A percentile compares a stretch with the other conserved stretches of the same genome.
Evolutionary conservation across 2,888 invertebrate species (phyloP).

Genomic region (Carpatolechia fugitivella): DNA sequence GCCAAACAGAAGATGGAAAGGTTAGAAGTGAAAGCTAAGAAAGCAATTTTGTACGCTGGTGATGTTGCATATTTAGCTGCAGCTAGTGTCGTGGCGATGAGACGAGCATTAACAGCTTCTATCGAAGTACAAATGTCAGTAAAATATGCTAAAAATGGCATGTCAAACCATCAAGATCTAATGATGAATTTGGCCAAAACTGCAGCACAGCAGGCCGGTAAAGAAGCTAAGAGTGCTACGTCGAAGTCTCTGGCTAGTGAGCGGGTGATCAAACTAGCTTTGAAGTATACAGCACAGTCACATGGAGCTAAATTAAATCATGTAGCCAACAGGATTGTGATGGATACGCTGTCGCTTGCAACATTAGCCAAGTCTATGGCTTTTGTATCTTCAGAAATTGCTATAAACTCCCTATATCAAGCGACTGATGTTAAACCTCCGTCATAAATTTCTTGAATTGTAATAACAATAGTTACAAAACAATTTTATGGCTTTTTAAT

Average conservation of each 20-base stretch:
- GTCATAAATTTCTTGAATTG: slow-evolving; percentile 34
- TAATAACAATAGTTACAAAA: too few species aligned
- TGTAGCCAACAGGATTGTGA: slow-evolving; percentile 68
- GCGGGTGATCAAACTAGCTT: slow-evolving; percentile 62
- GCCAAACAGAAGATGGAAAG: slow-evolving; percentile 59
- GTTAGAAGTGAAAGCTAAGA: slow-evolving; percentile 67
- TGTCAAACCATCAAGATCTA: slow-evolving; percentile 69
- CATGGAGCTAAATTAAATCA: slow-evolving; percentile 67
- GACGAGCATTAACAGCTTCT: slow-evolving; percentile 69
- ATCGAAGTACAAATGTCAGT: slow-evolving; percentile 74
- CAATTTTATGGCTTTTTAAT: not conserved
- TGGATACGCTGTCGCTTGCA: slow-evolving; percentile 67
- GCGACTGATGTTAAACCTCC: slow-evolving; percentile 70
- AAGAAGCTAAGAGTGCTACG: slow-evolving; percentile 68
- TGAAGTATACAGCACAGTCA: slow-evolving; percentile 70
- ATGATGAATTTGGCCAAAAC: slow-evolving; percentile 76
- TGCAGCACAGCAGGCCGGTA: slow-evolving; percentile 72
- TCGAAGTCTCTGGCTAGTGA: slow-evolving; percentile 69
- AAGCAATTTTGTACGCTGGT: slow-evolving; percentile 71
- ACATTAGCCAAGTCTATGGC: slow-evolving; percentile 73
- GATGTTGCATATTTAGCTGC: slow-evolving; percentile 72
- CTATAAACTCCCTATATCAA: slow-evolving; percentile 69
- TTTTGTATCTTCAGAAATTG: slow-evolving; percentile 70
- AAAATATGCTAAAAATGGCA: slow-evolving; percentile 64
- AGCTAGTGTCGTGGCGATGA: slow-evolving; percentile 68